Evolutionary conservation across 2,113 vertebrate genomes (phyloP), one percentile per base, ranked within the genome.

Genomic region (Zosterops japonicus): DNA sequence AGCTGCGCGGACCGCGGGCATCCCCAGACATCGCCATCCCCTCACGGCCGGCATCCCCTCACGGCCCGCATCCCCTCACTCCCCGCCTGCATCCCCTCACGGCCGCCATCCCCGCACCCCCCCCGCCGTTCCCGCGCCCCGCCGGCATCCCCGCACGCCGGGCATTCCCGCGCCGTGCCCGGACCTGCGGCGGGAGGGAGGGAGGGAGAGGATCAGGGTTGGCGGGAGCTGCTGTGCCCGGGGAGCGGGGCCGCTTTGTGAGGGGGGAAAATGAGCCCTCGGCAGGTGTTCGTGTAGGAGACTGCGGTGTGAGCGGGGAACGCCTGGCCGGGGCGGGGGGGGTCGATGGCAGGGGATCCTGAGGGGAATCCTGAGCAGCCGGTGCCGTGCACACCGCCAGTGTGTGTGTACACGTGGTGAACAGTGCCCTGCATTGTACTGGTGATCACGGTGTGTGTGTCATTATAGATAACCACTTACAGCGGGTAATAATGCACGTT

Each of bases 381-480:
- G 23, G 3, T 19, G 44, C 13, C 8, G 6, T 1, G 47, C 22
- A 7, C 50, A 0, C 25, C 41, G 81, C 23, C 6, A 28, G 41
- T 1, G 49, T 39, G 39, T 39, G 39, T 39, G 39, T 3, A 9
- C 75, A 55, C 75, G 65, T 77, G 72, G 83, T 44, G 39, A 60
- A 5, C 1, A 5, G 65, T 21, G 84, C 25, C 4, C 28, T 2
- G 21, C 61, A 1, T 31, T 29, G 7, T 2, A 5, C 12, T 1
- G 27, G 8, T 2, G 42, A 2, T 17, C 64, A 0, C 81, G 4
- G 0, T 2, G 0, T 2, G 29, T 14, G 8, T 5, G 0, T 5
- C 19, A 6, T 33, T 27, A 10, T 0, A 6, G 23, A 20, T 23
- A 42, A 16, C 14, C 59, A 2, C n/a, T 24, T 14, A 11, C 0